These are phyloP conservation scores for Corythornis vintsioides DNA, from an alignment of 2,113 vertebrate genomes.

Conservation along the genomic window DNA sequence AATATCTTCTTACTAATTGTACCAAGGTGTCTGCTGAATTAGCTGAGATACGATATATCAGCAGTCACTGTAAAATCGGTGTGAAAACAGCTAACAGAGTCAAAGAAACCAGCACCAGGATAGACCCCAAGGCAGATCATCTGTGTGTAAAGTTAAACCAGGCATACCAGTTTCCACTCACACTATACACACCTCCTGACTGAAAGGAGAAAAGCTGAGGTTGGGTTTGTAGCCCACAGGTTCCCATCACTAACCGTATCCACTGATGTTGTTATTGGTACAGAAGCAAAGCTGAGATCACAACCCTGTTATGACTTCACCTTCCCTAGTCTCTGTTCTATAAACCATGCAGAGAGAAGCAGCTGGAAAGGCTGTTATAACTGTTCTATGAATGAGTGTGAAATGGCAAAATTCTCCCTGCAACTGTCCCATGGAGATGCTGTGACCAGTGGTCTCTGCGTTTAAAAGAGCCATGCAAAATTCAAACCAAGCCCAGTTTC, in stretches of 20 bases:
- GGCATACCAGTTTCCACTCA: neutral
- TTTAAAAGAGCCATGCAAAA: neutral
- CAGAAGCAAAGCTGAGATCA: neutral
- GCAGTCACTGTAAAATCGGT: conserved; percentile 5
- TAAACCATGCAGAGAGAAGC: neutral
- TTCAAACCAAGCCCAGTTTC: neutral
- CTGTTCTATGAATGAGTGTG: fast-evolving
- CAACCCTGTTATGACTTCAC: neutral
- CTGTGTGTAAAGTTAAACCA: neutral
- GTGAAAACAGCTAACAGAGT: conserved; percentile 31
- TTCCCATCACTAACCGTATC: neutral
- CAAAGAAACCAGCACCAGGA: neutral
- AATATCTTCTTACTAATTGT: conserved; percentile 65
- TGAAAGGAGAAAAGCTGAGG: neutral
- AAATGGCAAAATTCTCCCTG: neutral
- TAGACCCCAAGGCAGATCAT: neutral
- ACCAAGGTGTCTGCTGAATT: conserved; percentile 53
- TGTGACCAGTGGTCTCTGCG: neutral
- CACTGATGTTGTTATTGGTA: neutral
- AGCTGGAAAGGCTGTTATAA: neutral
- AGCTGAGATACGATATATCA: conserved; percentile 35
- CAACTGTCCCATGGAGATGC: neutral
- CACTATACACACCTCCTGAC: neutral
- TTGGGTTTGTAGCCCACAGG: neutral
- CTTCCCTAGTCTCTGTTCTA: neutral